Percentiles rank a stretch among this genome's conserved stretches.
phyloP scores from a whole-genome alignment of 2,888 invertebrate species.

The Tinea trinotella region DNA sequence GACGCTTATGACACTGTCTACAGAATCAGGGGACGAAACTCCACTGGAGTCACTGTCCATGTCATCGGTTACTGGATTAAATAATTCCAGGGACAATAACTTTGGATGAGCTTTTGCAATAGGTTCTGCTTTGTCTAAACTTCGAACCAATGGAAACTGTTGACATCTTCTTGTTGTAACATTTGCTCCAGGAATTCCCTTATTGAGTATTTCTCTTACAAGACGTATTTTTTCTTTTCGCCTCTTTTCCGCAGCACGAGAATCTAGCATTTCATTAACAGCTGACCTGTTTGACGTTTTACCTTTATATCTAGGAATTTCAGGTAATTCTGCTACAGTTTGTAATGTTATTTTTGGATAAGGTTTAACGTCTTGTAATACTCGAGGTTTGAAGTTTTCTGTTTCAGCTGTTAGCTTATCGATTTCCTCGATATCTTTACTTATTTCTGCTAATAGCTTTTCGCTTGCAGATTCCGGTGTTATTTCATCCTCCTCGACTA shows the following conservation, averaged over 20 bases:
- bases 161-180: constrained; percentile 45
- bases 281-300: constrained; percentile 45
- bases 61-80: constrained; percentile 92
- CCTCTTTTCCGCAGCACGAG: constrained; percentile 62
- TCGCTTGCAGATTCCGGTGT: constrained; percentile 50
- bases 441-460: constrained; percentile 54
- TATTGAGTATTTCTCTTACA: constrained; percentile 79
- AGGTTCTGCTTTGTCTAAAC: constrained; percentile 73
- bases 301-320: constrained; percentile 72
- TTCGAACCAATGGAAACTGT: constrained; percentile 80
- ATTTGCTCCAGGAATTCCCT: constrained; percentile 77
- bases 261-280: constrained; percentile 46
- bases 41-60: constrained; percentile 91
- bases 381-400: constrained; percentile 47
- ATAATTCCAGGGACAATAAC: constrained; percentile 84
- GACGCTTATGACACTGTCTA: constrained; percentile 88
- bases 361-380: constrained; percentile 64
- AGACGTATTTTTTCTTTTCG: constrained; percentile 77
- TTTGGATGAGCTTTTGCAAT: constrained; percentile 80
- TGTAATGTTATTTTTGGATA: constrained; percentile 74
- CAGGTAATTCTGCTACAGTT: constrained; percentile 74
- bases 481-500: constrained; percentile 53
- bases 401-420: constrained; percentile 65
- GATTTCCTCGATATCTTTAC: constrained; percentile 65
- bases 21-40: constrained; percentile 89